Percentiles rank a stretch among this genome's conserved stretches.
Conservation (phyloP, 2,888 invertebrate species). For the Rhagophthalmus giganteus region DNA sequence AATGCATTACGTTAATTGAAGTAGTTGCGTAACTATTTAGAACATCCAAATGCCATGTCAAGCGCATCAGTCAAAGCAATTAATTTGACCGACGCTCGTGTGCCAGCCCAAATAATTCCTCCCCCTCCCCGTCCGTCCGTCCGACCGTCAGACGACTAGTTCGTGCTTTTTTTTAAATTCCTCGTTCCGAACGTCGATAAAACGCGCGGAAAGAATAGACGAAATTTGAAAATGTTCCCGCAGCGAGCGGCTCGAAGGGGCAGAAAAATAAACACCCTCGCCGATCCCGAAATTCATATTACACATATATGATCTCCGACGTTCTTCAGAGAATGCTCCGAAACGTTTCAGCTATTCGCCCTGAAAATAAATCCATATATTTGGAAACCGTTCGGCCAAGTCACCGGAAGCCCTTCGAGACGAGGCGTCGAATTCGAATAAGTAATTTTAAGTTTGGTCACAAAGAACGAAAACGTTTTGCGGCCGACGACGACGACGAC, state of each 20-base stretch:
- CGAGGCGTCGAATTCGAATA: conserved; percentile 20
- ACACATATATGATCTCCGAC: background rate
- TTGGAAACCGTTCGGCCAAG: conserved; percentile 14
- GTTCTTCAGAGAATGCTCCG: conserved; percentile 2
- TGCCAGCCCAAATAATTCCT: no score
- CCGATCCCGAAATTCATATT: no score
- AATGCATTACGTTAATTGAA: conserved; percentile 10
- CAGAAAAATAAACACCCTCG: no score
- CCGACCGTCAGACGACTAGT: no score
- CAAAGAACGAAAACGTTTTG: conserved; percentile 8
- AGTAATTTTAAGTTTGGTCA: conserved; percentile 27
- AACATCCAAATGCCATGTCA: conserved; percentile 7
- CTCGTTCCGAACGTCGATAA: no score
- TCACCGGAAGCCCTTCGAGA: conserved; percentile 11
- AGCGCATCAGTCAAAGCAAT: conserved; percentile 6
- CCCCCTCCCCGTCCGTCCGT: no score
- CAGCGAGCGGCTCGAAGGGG: no score
- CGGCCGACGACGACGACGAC: no score
- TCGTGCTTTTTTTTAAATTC: no score
- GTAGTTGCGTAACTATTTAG: conserved; percentile 12
- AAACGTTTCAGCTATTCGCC: conserved; percentile 3
- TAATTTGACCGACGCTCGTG: conserved; percentile 1
- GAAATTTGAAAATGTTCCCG: no score
- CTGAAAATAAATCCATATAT: conserved; percentile 9
- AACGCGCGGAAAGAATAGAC: no score